These are phyloP conservation scores for Netelia melanura DNA, from an alignment of 2,888 invertebrate species.

Conservation along the genomic window DNA sequence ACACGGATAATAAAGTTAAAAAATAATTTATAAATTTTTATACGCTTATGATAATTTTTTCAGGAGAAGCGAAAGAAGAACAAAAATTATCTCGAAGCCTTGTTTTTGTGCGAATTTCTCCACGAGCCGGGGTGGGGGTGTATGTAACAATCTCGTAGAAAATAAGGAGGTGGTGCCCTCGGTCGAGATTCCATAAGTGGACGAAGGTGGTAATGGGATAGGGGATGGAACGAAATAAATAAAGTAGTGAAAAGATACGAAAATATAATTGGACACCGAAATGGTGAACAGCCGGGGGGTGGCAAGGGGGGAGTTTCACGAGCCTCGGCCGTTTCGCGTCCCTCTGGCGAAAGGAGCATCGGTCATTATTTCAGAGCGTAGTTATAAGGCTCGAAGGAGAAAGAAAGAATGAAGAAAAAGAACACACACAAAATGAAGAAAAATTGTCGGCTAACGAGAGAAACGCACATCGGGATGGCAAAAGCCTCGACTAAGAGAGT, in stretches of 20 bases:
- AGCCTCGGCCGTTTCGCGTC: neutral
- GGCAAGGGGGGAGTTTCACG: conserved; percentile 14
- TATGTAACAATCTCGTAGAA: neutral
- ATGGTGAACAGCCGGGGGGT: conserved; percentile 39
- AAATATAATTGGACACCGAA: conserved; percentile 76
- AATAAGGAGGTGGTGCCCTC: neutral
- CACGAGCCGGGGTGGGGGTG: neutral
- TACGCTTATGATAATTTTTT: neutral
- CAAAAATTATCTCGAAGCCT: neutral
- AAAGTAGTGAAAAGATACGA: conserved; percentile 61
- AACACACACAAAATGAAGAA: conserved; percentile 17
- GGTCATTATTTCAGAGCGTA: conserved; percentile 72
- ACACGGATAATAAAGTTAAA: neutral
- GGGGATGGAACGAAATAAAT: conserved; percentile 28
- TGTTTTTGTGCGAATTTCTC: neutral
- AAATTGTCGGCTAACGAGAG: conserved; percentile 55
- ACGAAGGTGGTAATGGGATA: neutral
- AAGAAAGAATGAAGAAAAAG: too few species aligned
- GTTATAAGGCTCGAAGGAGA: conserved; percentile 60
- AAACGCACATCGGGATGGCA: conserved; percentile 51
- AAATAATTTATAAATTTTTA: neutral
- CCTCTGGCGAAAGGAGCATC: conserved; percentile 62
- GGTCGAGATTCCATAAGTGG: too few species aligned
- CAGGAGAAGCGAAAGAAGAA: neutral
- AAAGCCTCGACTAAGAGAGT: neutral